Evolutionary conservation across 2,797 vertebrate species (phyloP).

Genomic region (Sebastes minor): DNA sequence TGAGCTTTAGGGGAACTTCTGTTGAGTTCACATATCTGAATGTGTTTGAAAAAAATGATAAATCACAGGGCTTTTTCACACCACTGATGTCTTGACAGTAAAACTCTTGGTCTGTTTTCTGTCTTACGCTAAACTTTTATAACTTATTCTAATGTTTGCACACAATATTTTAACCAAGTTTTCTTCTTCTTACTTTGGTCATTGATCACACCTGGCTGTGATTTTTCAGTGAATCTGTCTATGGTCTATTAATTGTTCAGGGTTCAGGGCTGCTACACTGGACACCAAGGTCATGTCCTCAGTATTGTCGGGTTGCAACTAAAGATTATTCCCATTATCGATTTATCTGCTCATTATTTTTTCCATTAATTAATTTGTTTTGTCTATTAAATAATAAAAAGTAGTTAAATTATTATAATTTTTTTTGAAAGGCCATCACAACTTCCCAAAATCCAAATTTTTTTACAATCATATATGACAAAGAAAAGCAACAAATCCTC

Average conservation of each 20-base stretch:
- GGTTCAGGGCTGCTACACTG: not conserved
- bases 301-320: rapidly evolving
- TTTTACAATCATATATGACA: no score
- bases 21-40: not conserved
- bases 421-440: no score
- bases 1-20: not conserved
- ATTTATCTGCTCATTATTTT: no score
- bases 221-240: not conserved
- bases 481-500: no score
- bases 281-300: not conserved
- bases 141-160: not conserved
- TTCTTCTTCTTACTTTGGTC: not conserved
- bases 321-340: no score
- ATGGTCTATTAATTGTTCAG: not conserved
- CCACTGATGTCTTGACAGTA: no score
- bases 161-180: not conserved
- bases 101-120: not conserved
- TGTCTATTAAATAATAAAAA: no score
- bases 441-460: no score
- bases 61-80: not conserved
- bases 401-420: rapidly evolving
- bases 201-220: not conserved
- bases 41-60: not conserved
- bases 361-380: no score
- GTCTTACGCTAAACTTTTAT: not conserved